phyloP scores from a whole-genome alignment of 2,888 invertebrate species.

The Cryptocheilus praepositus region DNA sequence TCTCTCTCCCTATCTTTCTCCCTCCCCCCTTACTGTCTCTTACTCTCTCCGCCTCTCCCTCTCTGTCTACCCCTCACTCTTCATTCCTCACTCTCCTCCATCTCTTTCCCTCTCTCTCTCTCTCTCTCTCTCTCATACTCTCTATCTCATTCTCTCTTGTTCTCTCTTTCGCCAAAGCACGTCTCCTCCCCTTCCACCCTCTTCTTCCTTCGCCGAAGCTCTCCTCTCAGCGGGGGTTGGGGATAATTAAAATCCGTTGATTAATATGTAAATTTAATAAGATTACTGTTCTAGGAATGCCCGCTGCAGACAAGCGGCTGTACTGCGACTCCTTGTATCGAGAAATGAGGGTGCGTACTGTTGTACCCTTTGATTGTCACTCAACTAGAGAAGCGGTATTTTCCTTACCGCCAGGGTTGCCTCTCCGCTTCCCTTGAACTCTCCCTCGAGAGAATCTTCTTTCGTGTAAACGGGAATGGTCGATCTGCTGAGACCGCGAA shows the following conservation, averaged over 20 bases:
- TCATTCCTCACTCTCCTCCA: constrained; percentile 48
- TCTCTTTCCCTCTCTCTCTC: constrained; percentile 46
- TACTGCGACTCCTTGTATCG: constrained; percentile 59
- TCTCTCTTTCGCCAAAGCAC: constrained; percentile 30
- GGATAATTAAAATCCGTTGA: constrained; percentile 98
- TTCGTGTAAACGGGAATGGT: not conserved
- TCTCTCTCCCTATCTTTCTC: constrained; percentile 34
- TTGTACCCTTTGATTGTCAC: constrained; percentile 60
- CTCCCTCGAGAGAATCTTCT: not conserved
- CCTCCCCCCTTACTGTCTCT: constrained; percentile 34
- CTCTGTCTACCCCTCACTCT: constrained; percentile 41
- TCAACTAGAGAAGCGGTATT: constrained; percentile 44
- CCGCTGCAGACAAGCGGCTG: constrained; percentile 70
- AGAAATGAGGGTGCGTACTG: constrained; percentile 40
- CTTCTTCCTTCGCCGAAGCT: constrained; percentile 38
- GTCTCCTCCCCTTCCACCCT: constrained; percentile 38
- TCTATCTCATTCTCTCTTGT: constrained; percentile 39
- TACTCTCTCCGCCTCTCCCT: constrained; percentile 32
- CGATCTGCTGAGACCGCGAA: not conserved
- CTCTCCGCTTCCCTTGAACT: not conserved
- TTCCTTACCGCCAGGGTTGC: constrained; percentile 31
- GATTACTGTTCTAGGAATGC: constrained; percentile 95
- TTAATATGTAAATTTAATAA: constrained; percentile 99
- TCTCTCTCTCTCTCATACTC: constrained; percentile 53
- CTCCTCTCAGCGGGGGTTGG: constrained; percentile 77